A percentile compares a stretch with the other conserved stretches of the same genome.
Evolutionary conservation across 2,113 vertebrate species (phyloP).

Genomic region (Sula dactylatra): DNA sequence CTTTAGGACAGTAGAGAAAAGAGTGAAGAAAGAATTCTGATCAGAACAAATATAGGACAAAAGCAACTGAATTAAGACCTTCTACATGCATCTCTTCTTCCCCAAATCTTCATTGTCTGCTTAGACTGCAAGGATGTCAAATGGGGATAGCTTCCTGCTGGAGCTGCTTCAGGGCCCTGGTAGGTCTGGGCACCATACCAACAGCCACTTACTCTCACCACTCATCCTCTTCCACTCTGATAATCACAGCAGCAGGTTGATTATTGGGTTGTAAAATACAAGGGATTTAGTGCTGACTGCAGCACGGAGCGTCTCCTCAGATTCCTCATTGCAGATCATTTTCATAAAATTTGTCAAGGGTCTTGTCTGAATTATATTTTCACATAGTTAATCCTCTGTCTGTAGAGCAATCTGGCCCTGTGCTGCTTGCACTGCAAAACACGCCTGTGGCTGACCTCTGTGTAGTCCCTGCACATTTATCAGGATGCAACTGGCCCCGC

Average conservation of each 20-base stretch:
- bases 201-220: slow-evolving; percentile 31
- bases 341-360: slow-evolving; percentile 57
- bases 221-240: slow-evolving; percentile 57
- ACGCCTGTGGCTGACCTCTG: not conserved
- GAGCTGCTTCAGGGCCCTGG: slow-evolving; percentile 27
- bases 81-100: not conserved
- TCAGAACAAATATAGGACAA: not conserved
- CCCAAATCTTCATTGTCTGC: not conserved
- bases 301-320: slow-evolving; percentile 38
- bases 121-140: not conserved
- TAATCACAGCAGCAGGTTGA: slow-evolving; percentile 67
- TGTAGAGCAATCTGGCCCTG: not conserved
- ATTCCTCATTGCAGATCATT: slow-evolving; percentile 43
- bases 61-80: not conserved
- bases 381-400: slow-evolving; percentile 36
- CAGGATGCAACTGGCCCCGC: not conserved
- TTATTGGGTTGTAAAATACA: slow-evolving; percentile 63
- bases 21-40: not conserved
- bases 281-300: slow-evolving; percentile 62
- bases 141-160: slow-evolving; percentile 11
- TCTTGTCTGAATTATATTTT: slow-evolving; percentile 52
- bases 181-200: slow-evolving; percentile 54
- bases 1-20: not conserved
- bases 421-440: not conserved
- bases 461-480: not conserved